Base-by-base conservation (phyloP, 2,888 invertebrate genomes). In the Galerucella nymphaeae region DNA sequence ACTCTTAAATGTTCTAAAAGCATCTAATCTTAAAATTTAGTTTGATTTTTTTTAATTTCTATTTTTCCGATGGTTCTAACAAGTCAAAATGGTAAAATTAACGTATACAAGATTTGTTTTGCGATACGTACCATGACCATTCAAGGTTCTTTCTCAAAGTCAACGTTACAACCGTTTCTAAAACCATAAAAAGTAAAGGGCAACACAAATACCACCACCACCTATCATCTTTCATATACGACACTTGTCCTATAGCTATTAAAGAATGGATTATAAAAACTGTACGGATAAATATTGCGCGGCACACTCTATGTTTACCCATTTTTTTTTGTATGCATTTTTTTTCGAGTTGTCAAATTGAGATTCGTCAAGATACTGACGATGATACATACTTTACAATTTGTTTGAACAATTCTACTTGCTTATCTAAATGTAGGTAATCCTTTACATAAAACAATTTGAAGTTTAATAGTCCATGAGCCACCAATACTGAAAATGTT, bases 201-300 rank as follows among this genome's bases (percentile, higher is more conserved):
- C 70, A 53, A 53, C 71, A 63, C 55, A 78, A 64, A 23, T 76
- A 78, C 78, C 78, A 78, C 53, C 67, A 78, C 78, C 76, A 75
- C 18, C 65, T 71, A 38, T 77, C 77, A 70, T 73, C 58, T 71
- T 73, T 78, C 65, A 75, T 70, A 42, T 71, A 68, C n/a, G 66
- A 72, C 48, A 78, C 63, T 62, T 71, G 71, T 70, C 72, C 71
- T 9, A 76, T 70, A 1, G 73, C 69, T 23, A 74, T 48, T 2
- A 75, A 20, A 2, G 78, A 71, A 63, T 78, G 78, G 1, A 74
- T 59, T 11, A 76, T 58, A 65, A 76, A 78, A 23, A 78, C 30
- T 23, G 69, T 10, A 14, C 78, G 68, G 55, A 78, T 76, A 23
- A 72, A 65, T 45, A 78, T 71, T 10, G 78, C 78, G 38, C 78